Base-by-base conservation (phyloP, 2,888 invertebrate genomes). In the Ectemnius lituratus region DNA sequence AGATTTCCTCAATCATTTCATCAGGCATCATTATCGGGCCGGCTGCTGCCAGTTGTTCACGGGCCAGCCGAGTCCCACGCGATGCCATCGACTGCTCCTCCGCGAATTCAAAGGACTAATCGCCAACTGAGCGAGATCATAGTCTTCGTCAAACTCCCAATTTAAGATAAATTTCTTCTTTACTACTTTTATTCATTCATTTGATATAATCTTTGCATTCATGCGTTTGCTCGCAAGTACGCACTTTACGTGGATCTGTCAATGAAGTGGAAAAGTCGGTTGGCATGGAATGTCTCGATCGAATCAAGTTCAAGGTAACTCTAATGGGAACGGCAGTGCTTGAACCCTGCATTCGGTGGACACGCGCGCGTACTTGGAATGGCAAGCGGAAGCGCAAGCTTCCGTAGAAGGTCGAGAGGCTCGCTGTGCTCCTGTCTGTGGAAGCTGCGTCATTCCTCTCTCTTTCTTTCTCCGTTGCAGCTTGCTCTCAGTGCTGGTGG, bases 1-100 rank as follows among this genome's bases (percentile, higher is more conserved):
- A 86, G 84, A 86, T 86, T 87, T 87, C 87, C 87, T 87, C 87
- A 86, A 87, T 87, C 87, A 84, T 87, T 84, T 82, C 85, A 87
- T 87, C 85, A 86, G 78, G 64, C 66, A 59, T 66, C 75, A 77
- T 82, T 73, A 76, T 81, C 79, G 67, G 60, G 57, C 68, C 57
- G 58, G 59, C 16, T 52, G 67, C 66, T 65, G 72, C 66, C 61
- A 69, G 72, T 74, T 73, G 76, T 69, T 79, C 73, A 66, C 78
- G 66, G 75, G 83, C 75, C 80, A 79, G 74, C 76, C 73, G 73
- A 79, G 77, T 86, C 83, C 84, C 81, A 85, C 85, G 86, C 85
- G 81, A 84, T 86, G 77, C 79, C 80, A 84, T 86, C 77, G 80
- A 49, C 58, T 64, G 67, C 16, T 52, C 52, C 52, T 52, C 16